Evolutionary conservation across 2,113 vertebrate genomes (phyloP), one percentile per base, ranked within the genome.

Genomic region (Xiphophorus couchianus): DNA sequence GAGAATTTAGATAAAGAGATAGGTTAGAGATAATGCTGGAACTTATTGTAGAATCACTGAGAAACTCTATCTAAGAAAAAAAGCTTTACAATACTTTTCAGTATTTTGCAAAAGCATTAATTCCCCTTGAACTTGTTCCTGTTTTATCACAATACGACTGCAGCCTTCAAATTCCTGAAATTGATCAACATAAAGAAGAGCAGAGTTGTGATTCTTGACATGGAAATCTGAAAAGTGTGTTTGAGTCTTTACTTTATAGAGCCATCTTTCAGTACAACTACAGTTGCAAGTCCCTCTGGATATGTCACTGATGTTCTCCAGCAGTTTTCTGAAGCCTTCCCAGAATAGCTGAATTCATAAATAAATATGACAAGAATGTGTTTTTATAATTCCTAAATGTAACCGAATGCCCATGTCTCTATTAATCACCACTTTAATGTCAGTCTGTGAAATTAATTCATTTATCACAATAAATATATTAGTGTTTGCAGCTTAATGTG

Each of bases 1-100:
- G 12, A 35, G 73, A 22, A 81, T 54, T 27, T 28, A 27, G 76
- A 75, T 86, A 75, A 71, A 65, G 22, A 28, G 71, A 22, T 1
- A 65, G 22, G 63, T 4, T 10, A 58, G 22, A 58, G 51, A 58
- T n/a, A 58, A 25, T 58, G 7, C 8, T 22, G 9, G 22, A 54
- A 25, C 51, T 19, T 48, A 48, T 13, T 9, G 51, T 54, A n/a
- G 51, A 58, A 25, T 58, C 44, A 5, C 44, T 5, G 44, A 6
- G 44, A 19, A 48, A 6, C 44, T 42, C 39, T 39, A 1, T 39
- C 2, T 42, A 15, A 42, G 39, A 42, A 42, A 42, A 42, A 42
- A 42, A 15, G 12, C 37, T 39, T 39, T 13, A 39, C 37, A 39
- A 42, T 42, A 4, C 10, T 42, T 42, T 42, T 42, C 14, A 42